Percentiles rank a stretch among this genome's conserved stretches.
These are phyloP conservation scores for Drosophila bocqueti DNA, from an alignment of 1,140 invertebrate species.

Conservation along the genomic window DNA sequence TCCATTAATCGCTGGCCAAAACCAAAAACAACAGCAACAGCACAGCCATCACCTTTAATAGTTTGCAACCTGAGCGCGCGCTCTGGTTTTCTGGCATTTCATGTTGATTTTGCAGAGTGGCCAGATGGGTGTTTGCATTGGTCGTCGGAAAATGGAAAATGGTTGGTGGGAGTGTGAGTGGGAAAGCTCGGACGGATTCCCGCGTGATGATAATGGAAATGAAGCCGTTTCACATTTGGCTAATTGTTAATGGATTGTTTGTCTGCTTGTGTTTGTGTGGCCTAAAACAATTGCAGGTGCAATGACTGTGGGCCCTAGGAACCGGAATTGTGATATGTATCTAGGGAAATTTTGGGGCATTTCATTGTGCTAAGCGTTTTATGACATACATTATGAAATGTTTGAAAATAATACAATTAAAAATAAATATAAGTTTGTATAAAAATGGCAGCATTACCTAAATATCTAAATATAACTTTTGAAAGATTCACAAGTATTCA, in stretches of 20 bases:
- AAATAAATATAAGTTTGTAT: too few relatives aligned
- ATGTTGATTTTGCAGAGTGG: constrained; percentile 57
- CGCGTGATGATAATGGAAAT: constrained; percentile 29
- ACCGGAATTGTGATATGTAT: neutral
- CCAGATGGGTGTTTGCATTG: constrained; percentile 41
- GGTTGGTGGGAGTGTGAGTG: neutral
- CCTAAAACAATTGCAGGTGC: constrained; percentile 26
- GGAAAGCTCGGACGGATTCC: neutral
- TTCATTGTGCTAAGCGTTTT: constrained; percentile 11
- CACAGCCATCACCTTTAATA: constrained; percentile 22
- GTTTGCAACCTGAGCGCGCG: constrained; percentile 52
- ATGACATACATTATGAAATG: neutral
- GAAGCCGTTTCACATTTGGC: constrained; percentile 36
- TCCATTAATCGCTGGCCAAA: constrained; percentile 49
- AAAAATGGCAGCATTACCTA: too few relatives aligned
- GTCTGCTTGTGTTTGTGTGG: neutral
- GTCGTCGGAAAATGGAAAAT: constrained; percentile 28
- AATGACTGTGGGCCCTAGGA: constrained; percentile 2
- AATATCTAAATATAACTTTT: neutral
- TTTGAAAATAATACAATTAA: too few relatives aligned
- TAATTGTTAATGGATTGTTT: constrained; percentile 57
- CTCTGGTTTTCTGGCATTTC: constrained; percentile 34
- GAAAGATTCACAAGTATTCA: neutral
- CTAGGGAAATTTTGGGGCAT: neutral
- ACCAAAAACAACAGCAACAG: constrained; percentile 28